Evolutionary conservation across 1,140 invertebrate genomes (phyloP).

Genomic region (Hydropsyche tenuis): DNA sequence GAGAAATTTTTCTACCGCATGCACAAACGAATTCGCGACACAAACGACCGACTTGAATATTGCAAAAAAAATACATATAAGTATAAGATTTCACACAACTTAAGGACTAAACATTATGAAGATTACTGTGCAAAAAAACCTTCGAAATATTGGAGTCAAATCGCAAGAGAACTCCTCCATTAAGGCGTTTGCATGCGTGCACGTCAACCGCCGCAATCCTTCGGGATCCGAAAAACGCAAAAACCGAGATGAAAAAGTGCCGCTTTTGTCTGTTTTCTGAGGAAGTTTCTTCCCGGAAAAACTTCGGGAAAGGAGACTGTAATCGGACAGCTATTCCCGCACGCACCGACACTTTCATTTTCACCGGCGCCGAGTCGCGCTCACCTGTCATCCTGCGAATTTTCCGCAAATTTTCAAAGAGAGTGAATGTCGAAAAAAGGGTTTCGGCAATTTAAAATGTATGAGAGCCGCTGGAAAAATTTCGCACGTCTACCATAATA

Average conservation of each 20-base stretch:
- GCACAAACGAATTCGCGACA: too few species aligned
- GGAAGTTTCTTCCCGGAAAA: too few species aligned
- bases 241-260: too few species aligned
- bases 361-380: not conserved
- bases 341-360: constrained; percentile 14
- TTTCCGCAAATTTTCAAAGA: not conserved
- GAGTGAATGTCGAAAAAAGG: not conserved
- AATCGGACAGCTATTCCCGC: constrained; percentile 30
- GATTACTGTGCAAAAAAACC: too few species aligned
- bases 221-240: too few species aligned
- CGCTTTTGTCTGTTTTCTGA: too few species aligned
- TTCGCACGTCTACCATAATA: not conserved
- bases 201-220: constrained; percentile 1
- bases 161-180: constrained; percentile 19
- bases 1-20: too few species aligned
- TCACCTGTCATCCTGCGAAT: constrained; percentile 9
- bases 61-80: too few species aligned
- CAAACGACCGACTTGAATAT: too few species aligned
- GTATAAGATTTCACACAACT: too few species aligned
- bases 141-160: constrained; percentile 19
- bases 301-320: not conserved
- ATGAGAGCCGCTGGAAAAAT: not conserved
- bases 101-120: too few species aligned
- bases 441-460: not conserved
- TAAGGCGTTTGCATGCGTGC: constrained; percentile 4